phyloP scores from a whole-genome alignment of 2,113 vertebrate genomes.

The Grammomys surdaster region DNA sequence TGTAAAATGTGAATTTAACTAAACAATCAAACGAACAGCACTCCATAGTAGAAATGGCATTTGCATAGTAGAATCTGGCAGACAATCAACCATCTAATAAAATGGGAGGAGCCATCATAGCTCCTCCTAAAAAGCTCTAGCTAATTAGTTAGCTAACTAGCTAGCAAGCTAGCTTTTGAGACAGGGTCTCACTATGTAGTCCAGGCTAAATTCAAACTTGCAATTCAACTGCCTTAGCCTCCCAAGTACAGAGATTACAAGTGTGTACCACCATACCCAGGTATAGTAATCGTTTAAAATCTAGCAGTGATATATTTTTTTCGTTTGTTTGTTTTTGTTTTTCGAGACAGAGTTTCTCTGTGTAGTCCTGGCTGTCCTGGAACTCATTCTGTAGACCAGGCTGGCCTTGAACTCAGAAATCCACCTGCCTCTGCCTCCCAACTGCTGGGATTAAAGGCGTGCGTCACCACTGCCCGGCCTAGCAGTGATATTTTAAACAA shows the following conservation, averaged over 20 bases:
- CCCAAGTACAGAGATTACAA: background rate
- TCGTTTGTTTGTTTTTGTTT: background rate
- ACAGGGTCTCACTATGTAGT: background rate
- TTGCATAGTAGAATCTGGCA: background rate
- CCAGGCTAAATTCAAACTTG: background rate
- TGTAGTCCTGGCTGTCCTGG: no score
- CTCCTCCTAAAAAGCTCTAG: background rate
- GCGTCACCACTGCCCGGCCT: no score
- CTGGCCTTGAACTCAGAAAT: no score
- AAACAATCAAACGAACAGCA: background rate
- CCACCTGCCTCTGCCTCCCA: no score
- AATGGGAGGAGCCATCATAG: background rate
- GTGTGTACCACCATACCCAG: background rate
- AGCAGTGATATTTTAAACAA: background rate
- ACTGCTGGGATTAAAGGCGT: no score
- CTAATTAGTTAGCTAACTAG: background rate
- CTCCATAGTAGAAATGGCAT: background rate
- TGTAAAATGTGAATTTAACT: background rate
- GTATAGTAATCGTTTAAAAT: background rate
- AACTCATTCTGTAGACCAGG: no score
- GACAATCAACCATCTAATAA: background rate
- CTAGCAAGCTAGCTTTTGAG: background rate
- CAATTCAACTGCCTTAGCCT: background rate
- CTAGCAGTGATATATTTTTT: background rate
- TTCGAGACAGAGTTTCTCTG: background rate